Base-by-base conservation (phyloP, 64 coral and sea anemone species). In the Orbicella faveolata region DNA sequence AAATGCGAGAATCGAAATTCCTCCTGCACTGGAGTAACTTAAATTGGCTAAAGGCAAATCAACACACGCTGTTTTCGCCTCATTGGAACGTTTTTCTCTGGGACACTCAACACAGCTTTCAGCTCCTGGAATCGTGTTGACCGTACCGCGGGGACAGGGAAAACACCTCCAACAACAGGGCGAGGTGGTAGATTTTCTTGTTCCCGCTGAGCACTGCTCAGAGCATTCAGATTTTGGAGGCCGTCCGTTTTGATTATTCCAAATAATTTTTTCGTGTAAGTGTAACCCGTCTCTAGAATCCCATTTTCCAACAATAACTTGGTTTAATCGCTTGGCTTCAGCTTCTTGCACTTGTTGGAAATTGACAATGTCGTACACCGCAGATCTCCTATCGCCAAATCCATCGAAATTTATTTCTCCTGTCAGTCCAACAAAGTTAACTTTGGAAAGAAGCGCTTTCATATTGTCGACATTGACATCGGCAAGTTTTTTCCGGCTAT, bases 81-180 rank as follows among this genome's bases (percentile, higher is more conserved):
- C 20, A 16, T 89, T 90, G 20, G 79, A 73, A 23, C 37, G 89
- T 63, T 84, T 81, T 39, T 51, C 79, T 2, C 33, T 75, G 8
- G 36, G 63, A 54, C 94, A 96, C n/a, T 76, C 75, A 17, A 61
- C 92, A 23, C 94, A 96, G 39, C 52, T 96, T 75, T 37, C 76
- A 1, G 89, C 86, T 9, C 89, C 89, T 54, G 23, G 20, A 57
- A 4, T 18, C 15, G 30, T 66, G 21, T 76, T 92, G 51, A 96
- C 63, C 14, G 75, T 12, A 25, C 81, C 83, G 23, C 83, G 23
- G 0, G 78, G 61, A 68, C 94, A 96, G 5, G 13, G 25, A 15
- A 77, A 54, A 73, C 94, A 96, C 35, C 92, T 48, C 94, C 94
- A 96, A 48, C 94, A 96, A 34, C 94, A 96, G 1, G 61, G 69